phyloP scores from a whole-genome alignment of 2,888 invertebrate genomes.

The Azorinus chamasolen region DNA sequence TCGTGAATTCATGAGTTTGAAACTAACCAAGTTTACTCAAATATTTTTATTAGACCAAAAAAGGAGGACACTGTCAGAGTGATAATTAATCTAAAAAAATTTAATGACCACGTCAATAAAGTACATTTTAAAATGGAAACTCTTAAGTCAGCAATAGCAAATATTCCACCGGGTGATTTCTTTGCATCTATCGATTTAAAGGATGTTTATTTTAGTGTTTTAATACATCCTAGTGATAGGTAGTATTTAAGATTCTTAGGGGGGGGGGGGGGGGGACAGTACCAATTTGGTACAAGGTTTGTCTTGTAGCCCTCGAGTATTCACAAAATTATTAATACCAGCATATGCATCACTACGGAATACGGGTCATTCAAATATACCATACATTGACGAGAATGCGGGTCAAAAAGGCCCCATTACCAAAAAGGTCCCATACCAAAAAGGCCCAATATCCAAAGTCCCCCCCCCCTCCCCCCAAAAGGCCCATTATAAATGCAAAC shows the following conservation, averaged over 20 bases:
- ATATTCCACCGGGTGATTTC: conserved; percentile 41
- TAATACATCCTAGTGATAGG: conserved; percentile 20
- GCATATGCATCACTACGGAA: conserved; percentile 19
- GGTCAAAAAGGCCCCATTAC: no score
- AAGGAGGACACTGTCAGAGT: conserved; percentile 39
- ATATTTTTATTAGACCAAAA: conserved; percentile 48
- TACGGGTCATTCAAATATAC: conserved; percentile 5
- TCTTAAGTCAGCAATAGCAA: conserved; percentile 25
- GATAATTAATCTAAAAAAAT: conserved; percentile 51
- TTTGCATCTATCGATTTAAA: conserved; percentile 59
- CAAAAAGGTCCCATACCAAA: no score
- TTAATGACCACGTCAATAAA: conserved; percentile 49
- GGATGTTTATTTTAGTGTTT: conserved; percentile 57
- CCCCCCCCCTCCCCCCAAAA: no score
- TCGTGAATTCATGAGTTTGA: no score
- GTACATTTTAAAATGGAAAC: no score
- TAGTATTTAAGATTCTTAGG: conserved; percentile 50
- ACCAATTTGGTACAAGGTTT: neutral
- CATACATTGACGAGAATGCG: conserved; percentile 17
- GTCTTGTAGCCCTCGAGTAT: conserved; percentile 24
- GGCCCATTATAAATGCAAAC: no score
- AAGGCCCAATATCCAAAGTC: no score
- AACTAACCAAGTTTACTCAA: conserved; percentile 32
- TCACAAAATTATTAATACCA: conserved; percentile 42
- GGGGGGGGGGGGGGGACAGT: neutral